Conservation (phyloP, 2,113 vertebrate species). For the Pelusios castaneus region DNA sequence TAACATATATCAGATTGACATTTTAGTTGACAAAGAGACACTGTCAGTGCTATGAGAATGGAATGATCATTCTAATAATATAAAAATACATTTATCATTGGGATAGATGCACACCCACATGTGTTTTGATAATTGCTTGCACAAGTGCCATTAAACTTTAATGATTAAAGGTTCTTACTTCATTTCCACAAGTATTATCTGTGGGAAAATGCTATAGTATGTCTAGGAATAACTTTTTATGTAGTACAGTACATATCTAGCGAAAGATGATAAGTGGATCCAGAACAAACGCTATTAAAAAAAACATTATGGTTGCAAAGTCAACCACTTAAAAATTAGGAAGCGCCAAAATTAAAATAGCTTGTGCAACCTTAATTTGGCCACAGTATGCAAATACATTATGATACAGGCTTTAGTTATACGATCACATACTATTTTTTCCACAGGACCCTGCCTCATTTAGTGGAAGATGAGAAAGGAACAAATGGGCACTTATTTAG, state of each 20-base stretch:
- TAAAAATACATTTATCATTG: neutral
- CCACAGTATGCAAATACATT: neutral
- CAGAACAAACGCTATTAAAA: slow-evolving; percentile 45
- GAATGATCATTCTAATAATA: neutral
- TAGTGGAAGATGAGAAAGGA: neutral
- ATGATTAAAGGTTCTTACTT: neutral
- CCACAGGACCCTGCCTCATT: neutral
- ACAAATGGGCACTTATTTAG: neutral
- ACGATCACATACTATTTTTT: neutral
- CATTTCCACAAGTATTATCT: neutral
- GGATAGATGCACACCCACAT: neutral
- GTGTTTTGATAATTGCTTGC: neutral
- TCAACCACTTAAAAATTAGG: slow-evolving; percentile 17
- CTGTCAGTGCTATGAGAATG: slow-evolving; percentile 17
- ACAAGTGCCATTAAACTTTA: neutral
- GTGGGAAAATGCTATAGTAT: neutral
- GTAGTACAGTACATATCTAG: neutral
- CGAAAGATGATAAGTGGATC: neutral
- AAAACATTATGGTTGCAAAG: slow-evolving; percentile 32
- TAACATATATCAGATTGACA: neutral
- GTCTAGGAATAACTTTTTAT: slow-evolving; percentile 35
- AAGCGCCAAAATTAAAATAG: neutral
- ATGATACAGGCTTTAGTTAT: neutral
- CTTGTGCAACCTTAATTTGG: slow-evolving; percentile 19
- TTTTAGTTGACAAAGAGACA: slow-evolving; percentile 1